Evolutionary conservation across 2,888 invertebrate genomes (phyloP).

Genomic region (Ametastegia equiseti): DNA sequence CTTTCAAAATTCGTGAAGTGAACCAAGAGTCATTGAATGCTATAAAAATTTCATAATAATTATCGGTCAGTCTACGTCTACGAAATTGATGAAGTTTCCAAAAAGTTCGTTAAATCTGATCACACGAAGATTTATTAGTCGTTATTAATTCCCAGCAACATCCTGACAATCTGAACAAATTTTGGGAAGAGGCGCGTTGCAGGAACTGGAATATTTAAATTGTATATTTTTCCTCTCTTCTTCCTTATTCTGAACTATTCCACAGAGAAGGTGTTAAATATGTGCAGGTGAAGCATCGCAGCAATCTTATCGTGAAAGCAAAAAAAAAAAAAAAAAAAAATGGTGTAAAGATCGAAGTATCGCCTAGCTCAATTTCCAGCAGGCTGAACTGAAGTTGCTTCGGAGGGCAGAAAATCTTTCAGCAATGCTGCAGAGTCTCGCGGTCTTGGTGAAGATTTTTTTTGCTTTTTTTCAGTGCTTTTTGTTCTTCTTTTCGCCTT

Average conservation of each 20-base stretch:
- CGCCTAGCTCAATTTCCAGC: constrained; percentile 7
- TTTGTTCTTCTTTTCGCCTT: background rate
- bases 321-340: background rate
- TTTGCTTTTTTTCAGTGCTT: no score
- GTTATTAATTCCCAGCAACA: no score
- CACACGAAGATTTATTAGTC: no score
- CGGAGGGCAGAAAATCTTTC: background rate
- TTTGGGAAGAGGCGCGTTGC: background rate
- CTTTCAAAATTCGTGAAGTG: no score
- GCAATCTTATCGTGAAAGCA: background rate
- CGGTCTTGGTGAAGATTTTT: no score
- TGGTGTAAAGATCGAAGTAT: background rate
- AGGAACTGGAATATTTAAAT: background rate
- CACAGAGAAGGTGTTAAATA: background rate
- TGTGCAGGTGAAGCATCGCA: background rate
- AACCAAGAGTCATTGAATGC: no score
- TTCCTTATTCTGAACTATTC: background rate
- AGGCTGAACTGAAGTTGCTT: background rate
- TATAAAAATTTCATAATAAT: no score
- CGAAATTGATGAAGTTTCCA: no score
- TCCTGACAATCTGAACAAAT: no score
- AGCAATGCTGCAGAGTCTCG: background rate
- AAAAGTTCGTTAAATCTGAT: no score
- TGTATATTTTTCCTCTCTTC: background rate
- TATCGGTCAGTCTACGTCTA: no score